Evolutionary conservation across 2,888 invertebrate genomes (phyloP).

Genomic region (Oeneis ivallda): DNA sequence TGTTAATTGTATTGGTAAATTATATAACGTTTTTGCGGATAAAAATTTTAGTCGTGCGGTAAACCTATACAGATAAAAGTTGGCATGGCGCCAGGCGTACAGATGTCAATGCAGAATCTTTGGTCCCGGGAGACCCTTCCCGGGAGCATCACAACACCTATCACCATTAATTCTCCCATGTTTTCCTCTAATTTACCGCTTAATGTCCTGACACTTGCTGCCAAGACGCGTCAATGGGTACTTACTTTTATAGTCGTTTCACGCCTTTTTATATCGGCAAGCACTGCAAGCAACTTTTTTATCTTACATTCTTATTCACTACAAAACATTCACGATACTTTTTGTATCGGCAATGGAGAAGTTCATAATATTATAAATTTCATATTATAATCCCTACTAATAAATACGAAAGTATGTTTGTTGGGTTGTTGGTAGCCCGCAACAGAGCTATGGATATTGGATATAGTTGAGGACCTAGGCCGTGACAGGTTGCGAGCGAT

Average conservation of each 20-base stretch:
- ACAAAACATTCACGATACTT: not conserved
- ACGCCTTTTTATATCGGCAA: conserved; percentile 17
- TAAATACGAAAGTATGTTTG: too few species aligned
- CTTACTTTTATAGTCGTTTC: conserved; percentile 19
- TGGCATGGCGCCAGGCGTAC: conserved; percentile 43
- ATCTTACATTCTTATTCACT: too few species aligned
- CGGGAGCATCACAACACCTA: conserved; percentile 48
- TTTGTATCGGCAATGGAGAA: not conserved
- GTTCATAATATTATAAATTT: too few species aligned
- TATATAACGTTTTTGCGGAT: conserved; percentile 23
- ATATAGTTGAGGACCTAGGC: too few species aligned
- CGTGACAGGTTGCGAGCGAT: too few species aligned
- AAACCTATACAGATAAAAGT: conserved; percentile 38
- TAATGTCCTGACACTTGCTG: conserved; percentile 44
- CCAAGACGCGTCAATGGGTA: conserved; percentile 32
- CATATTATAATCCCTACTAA: too few species aligned
- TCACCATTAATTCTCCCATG: conserved; percentile 55
- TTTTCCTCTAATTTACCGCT: conserved; percentile 51
- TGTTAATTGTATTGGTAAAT: conserved; percentile 19
- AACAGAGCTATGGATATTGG: too few species aligned
- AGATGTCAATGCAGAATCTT: conserved; percentile 58
- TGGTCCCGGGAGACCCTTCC: conserved; percentile 42
- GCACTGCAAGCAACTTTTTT: not conserved
- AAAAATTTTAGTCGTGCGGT: conserved; percentile 31
- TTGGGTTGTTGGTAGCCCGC: too few species aligned